Percentiles rank a stretch among this genome's conserved stretches.
phyloP scores from a whole-genome alignment of 2,113 vertebrate species.

The Dromaius novaehollandiae region DNA sequence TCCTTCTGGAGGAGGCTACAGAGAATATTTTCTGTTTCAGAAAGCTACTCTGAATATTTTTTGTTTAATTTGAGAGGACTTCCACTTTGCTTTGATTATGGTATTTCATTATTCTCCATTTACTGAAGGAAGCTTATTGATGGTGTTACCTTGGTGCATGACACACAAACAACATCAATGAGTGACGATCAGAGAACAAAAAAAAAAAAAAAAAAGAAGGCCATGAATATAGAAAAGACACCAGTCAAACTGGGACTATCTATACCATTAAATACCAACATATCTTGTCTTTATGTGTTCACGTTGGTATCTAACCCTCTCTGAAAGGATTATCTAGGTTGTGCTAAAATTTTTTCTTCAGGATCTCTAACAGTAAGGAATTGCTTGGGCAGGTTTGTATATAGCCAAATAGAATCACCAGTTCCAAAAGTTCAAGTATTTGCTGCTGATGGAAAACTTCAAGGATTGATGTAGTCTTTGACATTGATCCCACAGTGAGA shows the following conservation, averaged over 20 bases:
- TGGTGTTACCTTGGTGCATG: background rate
- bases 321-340: background rate
- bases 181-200: background rate
- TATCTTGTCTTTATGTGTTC: background rate
- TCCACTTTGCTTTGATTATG: background rate
- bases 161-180: background rate
- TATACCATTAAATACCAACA: background rate
- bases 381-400: background rate
- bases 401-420: background rate
- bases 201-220: background rate
- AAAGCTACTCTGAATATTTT: background rate
- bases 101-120: background rate
- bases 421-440: slow-evolving; percentile 15
- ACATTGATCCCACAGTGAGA: slow-evolving; percentile 6
- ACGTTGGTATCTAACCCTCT: background rate
- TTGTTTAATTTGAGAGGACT: background rate
- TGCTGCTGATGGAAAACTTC: background rate
- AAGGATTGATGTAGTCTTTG: background rate
- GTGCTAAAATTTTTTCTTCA: background rate
- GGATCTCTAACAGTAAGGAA: background rate
- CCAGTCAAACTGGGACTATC: background rate
- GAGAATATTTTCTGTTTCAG: background rate
- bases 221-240: background rate
- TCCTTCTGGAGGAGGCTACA: background rate
- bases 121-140: background rate